These are phyloP conservation scores for Myotis vivesi DNA, from an alignment of 2,797 vertebrate species.

Conservation along the genomic window DNA sequence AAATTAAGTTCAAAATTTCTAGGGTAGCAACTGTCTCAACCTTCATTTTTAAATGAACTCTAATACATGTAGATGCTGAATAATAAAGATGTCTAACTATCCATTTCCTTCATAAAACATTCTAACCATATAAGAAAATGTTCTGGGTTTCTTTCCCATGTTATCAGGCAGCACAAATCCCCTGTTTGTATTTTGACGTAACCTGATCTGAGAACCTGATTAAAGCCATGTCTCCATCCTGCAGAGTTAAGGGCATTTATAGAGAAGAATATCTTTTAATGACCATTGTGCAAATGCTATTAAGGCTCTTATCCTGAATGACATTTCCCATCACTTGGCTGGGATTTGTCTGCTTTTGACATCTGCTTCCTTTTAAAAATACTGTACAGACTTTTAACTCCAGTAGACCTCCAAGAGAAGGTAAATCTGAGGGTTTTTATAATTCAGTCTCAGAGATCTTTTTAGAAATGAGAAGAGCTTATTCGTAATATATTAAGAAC, in stretches of 20 bases:
- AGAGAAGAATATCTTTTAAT: constrained; percentile 54
- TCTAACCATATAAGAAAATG: constrained; percentile 22
- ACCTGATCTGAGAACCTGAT: constrained; percentile 17
- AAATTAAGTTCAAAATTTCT: constrained; percentile 3
- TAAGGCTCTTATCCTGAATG: constrained; percentile 53
- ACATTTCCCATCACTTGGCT: constrained; percentile 53
- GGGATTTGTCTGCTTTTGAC: constrained; percentile 44
- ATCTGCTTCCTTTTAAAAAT: constrained; percentile 47
- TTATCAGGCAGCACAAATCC: background rate
- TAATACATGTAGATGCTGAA: background rate
- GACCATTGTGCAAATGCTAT: constrained; percentile 5
- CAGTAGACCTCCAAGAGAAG: background rate
- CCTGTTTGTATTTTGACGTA: background rate
- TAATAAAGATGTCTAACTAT: constrained; percentile 17
- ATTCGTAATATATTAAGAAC: background rate
- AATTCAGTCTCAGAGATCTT: constrained; percentile 20
- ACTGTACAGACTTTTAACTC: constrained; percentile 7
- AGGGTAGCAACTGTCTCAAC: background rate
- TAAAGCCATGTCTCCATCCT: background rate
- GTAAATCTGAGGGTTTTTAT: constrained; percentile 38
- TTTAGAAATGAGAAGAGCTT: constrained; percentile 40
- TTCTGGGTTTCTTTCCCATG: constrained; percentile 29
- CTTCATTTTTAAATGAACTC: background rate
- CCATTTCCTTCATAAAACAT: constrained; percentile 33
- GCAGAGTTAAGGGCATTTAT: constrained; percentile 16